phyloP scores from a whole-genome alignment of 2,113 vertebrate genomes.

The Polypterus bichir region DNA sequence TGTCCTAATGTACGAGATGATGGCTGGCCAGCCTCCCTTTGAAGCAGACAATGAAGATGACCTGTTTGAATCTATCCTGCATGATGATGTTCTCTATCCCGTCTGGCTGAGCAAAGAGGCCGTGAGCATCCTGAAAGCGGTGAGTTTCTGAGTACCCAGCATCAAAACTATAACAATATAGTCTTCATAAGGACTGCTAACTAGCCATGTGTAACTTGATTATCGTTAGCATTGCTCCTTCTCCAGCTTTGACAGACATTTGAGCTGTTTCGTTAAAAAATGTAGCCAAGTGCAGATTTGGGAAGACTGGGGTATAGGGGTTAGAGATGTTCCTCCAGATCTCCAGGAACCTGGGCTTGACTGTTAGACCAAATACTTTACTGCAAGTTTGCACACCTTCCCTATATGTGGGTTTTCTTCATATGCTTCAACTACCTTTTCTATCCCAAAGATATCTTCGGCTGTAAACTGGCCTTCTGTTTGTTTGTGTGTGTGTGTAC shows the following conservation, averaged over 20 bases:
- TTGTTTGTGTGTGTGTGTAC: no score
- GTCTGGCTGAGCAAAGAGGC: constrained; percentile 98
- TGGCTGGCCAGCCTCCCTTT: constrained; percentile 94
- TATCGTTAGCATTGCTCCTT: background rate
- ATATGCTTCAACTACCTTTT: no score
- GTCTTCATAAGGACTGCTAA: background rate
- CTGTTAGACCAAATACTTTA: no score
- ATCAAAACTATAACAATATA: background rate
- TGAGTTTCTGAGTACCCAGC: constrained; percentile 32
- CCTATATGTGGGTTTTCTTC: no score
- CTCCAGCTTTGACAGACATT: background rate
- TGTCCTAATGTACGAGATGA: constrained; percentile 98
- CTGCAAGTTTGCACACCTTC: no score
- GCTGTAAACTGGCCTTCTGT: no score
- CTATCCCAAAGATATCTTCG: no score
- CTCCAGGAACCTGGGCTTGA: no score
- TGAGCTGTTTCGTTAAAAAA: no score
- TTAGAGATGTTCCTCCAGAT: no score
- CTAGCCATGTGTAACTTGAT: background rate
- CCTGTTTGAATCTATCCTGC: constrained; percentile 93
- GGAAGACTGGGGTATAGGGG: no score
- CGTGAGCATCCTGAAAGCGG: constrained; percentile 89
- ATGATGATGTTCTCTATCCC: constrained; percentile 92
- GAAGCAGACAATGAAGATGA: constrained; percentile 96
- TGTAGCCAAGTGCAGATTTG: no score